Evolutionary conservation across 2,888 invertebrate species (phyloP), one percentile per base, ranked within the genome.

Genomic region (Eupithecia pulchellata): DNA sequence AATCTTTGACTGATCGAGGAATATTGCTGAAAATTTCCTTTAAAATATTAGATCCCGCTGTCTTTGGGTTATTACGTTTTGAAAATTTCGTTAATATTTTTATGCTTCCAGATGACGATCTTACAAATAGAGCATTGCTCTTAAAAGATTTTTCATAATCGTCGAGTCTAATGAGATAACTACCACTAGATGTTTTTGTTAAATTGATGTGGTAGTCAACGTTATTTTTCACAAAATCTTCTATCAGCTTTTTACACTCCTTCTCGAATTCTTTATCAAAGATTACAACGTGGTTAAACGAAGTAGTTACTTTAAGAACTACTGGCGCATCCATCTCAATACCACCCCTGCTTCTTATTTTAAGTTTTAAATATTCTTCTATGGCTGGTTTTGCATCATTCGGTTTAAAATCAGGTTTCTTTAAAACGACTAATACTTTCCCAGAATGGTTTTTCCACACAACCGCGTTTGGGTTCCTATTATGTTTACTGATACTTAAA

Each of bases 251-350:
- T 52, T 74, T 84, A 58, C 82, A 87, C 30, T 57, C 74, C 39
- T 77, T 87, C 79, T 90, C 89, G 78, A 85, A 91, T 81, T 93
- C 92, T 76, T 89, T 91, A 68, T 92, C 89, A 57, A 91, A 71
- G 47, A 89, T 75, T 57, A 91, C 74, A 27, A 84, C 69, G 72
- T 81, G 91, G 77, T 89, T 89, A 1, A 80, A 75, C 6, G 91
- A 91, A 61, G 74, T 25, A n/a, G 88, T 89, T 13, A 65, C 55
- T 78, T 84, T 84, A 68, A 91, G 77, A 25, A 89, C 76, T 27
- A 84, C 85, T 11, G 87, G 82, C 36, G 82, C 74, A 36, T 84
- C 32, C 55, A 9, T 20, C 42, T 82, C 71, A 60, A 73, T 62
- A 36, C 76, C 74, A 14, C 79, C 65, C 27, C 75, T 60, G 29